Base-by-base conservation (phyloP, 2,888 invertebrate genomes). In the Leptarthrus brevirostris region DNA sequence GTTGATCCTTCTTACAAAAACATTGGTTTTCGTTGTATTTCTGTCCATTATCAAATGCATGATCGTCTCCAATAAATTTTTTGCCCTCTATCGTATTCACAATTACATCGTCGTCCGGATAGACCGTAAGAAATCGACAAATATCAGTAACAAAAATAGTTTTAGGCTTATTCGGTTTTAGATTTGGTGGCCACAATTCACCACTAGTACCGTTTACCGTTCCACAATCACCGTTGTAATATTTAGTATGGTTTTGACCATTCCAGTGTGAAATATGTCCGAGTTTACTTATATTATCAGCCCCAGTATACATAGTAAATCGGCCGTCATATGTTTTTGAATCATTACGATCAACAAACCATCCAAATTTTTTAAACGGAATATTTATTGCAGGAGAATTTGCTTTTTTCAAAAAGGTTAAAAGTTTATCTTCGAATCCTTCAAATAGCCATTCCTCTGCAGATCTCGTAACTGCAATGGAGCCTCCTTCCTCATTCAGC, bases 331-430 rank as follows among this genome's bases (percentile, higher is more conserved):
- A 93, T 0, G 88, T 87, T 34, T 87, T 83, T 0, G 93, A 92
- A 26, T 86, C 87, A 82, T 95, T 95, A 77, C 95, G 90, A 91
- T 94, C 86, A 6, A 83, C 87, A 82, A 96, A 93, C 93, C 95
- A 95, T 8, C 93, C 96, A 83, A 97, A 96, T 80, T 89, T 92
- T 34, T 89, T 90, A 79, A 88, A 92, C 0, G 93, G 93, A 78
- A 94, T 88, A 1, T 85, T 77, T 34, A 84, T 82, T 76, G 78
- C 78, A 0, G 82, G 58, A 83, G 22, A 89, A 80, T 77, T 90
- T 83, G 44, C 91, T 77, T 78, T 87, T 82, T 49, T 85, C 72
- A 47, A 88, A 87, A 76, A 91, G 78, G 78, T 88, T 53, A 96
- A 84, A 8, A 95, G 80, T 0, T 87, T 85, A 81, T 96, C 96